Percentiles rank a stretch among this genome's conserved stretches.
Conservation (phyloP, 2,113 vertebrate species). For the Calonectris borealis region DNA sequence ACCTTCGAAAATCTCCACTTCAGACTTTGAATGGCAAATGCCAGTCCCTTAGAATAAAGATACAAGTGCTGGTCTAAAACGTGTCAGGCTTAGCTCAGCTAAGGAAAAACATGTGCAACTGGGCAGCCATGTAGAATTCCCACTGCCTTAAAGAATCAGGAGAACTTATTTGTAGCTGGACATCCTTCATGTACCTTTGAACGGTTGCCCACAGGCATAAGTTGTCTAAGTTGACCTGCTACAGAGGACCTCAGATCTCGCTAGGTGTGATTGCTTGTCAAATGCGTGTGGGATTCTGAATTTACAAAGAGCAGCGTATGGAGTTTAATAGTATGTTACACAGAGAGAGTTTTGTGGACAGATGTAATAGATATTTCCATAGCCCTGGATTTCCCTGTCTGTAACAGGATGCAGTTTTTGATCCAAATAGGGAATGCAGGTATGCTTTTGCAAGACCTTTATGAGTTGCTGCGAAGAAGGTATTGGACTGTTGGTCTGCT, state of each 20-base stretch:
- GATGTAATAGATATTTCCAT: not conserved
- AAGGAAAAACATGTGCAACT: not conserved
- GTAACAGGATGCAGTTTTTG: not conserved
- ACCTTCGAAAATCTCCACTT: not conserved
- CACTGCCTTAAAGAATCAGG: not conserved
- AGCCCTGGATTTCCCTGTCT: not conserved
- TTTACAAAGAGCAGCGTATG: not conserved
- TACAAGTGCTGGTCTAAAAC: not conserved
- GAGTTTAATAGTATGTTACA: not conserved
- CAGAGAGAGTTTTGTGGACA: not conserved
- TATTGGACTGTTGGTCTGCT: not conserved
- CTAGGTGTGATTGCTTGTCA: not conserved
- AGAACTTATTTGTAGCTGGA: not conserved
- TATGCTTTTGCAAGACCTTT: not conserved
- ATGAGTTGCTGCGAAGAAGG: not conserved
- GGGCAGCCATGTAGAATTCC: not conserved
- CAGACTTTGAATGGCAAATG: not conserved
- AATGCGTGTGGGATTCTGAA: not conserved
- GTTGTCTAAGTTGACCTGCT: not conserved
- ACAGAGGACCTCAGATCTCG: not conserved
- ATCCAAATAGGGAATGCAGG: not conserved
- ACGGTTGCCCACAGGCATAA: not conserved
- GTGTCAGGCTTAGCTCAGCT: not conserved
- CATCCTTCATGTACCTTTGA: fast-evolving
- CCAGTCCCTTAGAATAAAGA: not conserved